Conservation (phyloP, 2,113 vertebrate species). For the Scytalopus superciliaris region DNA sequence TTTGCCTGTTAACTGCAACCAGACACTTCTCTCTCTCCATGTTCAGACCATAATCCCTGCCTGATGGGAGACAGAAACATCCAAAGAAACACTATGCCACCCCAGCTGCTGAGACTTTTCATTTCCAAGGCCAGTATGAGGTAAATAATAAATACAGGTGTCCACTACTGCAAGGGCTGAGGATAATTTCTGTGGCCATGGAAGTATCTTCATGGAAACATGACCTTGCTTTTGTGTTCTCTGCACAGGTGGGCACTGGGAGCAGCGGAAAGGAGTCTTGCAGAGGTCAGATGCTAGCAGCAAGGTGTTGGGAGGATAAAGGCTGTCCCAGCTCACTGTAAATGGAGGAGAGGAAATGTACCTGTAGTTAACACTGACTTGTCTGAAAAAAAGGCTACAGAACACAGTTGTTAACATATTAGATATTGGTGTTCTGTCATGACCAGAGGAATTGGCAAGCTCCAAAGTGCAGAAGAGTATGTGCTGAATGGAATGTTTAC, state of each 20-base stretch:
- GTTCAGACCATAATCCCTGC: neutral
- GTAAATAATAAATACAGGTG: neutral
- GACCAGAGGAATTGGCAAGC: neutral
- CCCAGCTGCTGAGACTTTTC: neutral
- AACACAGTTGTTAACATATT: neutral
- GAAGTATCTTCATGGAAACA: neutral
- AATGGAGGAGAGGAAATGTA: neutral
- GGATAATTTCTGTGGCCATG: neutral
- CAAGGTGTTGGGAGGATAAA: neutral
- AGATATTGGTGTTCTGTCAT: neutral
- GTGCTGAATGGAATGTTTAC: neutral
- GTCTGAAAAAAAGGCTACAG: neutral
- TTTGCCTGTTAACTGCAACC: neutral
- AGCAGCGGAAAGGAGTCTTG: neutral
- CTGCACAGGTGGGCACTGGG: rapidly evolving
- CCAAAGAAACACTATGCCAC: neutral
- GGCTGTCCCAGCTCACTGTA: neutral
- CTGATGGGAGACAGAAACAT: neutral
- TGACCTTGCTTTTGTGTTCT: neutral
- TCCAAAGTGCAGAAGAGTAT: neutral
- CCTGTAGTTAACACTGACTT: neutral
- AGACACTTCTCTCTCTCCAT: neutral
- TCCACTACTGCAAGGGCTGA: neutral
- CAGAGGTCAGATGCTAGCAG: neutral
- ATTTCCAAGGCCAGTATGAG: neutral